Conservation (phyloP, 2,113 vertebrate species). For the Pteropus alecto region DNA sequence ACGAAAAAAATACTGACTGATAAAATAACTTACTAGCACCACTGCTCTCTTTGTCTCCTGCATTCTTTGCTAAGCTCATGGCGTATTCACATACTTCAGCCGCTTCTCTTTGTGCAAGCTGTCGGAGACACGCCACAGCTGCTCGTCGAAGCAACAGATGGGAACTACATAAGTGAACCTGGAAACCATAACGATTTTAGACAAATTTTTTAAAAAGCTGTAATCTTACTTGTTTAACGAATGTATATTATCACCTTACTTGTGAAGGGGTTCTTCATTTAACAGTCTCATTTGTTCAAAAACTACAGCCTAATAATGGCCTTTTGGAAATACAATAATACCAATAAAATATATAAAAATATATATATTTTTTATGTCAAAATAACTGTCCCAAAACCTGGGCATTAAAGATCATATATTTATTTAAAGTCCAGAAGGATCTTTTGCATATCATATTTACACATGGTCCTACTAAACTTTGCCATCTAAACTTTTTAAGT, state of each 20-base stretch:
- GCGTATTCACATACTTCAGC: constrained; percentile 98
- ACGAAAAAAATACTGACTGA: not conserved
- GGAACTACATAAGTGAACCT: constrained; percentile 98
- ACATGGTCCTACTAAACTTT: not conserved
- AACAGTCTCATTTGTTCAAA: not conserved
- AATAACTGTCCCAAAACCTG: not conserved
- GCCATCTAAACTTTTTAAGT: not conserved
- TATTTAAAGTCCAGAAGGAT: not conserved
- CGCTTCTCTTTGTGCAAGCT: constrained; percentile 96
- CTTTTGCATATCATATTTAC: not conserved
- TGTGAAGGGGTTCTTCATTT: not conserved
- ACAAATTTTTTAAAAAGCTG: not conserved
- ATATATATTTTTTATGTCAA: not conserved
- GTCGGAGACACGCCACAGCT: constrained; percentile 95
- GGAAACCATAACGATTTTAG: constrained; percentile 51
- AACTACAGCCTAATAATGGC: not conserved
- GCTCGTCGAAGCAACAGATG: constrained; percentile 95
- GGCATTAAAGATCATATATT: not conserved
- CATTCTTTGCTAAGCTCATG: constrained; percentile 93
- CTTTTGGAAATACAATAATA: not conserved
- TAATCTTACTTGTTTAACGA: not conserved
- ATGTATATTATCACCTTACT: not conserved
- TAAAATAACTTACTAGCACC: constrained; percentile 87
- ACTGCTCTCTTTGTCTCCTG: constrained; percentile 91
- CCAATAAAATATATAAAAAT: not conserved